Evolutionary conservation across 2,113 vertebrate genomes (phyloP), one percentile per base, ranked within the genome.

Genomic region (Rhizomys pruinosus): DNA sequence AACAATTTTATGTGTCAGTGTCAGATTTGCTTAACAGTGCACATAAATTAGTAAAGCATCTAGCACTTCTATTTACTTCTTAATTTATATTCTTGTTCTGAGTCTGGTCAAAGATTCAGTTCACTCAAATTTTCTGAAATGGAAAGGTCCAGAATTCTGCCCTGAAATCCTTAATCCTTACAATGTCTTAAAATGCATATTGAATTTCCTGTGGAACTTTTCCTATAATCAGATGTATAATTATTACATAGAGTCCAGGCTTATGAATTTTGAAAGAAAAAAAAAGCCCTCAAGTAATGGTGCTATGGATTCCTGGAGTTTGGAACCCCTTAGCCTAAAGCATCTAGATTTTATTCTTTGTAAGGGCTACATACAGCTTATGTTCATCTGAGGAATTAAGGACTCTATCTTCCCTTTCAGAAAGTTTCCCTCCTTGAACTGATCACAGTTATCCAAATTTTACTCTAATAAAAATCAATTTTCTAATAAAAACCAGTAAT

Each of bases 11-110:
- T 88, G 3, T 90, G 29, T 66, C 22, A 66, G 64, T 84, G 11
- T 64, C 17, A 87, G 68, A 89, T 72, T 93, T 92, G 27, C 32
- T 90, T 73, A 84, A 87, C 3, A 80, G 57, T 91, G 12, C 72
- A 25, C 4, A 74, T 22, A 22, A 77, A 64, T 69, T 90, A 66
- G 25, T 71, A 81, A 91, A 23, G 71, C 37, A 32, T 91, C 5
- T 93, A 87, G 39, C 9, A 84, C 17, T 73, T 95, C 17, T 84
- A 80, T 20, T 32, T 25, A 44, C 4, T 81, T 87, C 32, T 92
- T 73, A 93, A 95, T 96, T 80, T 88, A 92, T 73, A 76, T 80
- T 84, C 37, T 80, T 90, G 39, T 85, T 19, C 73, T 84, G 79
- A 84, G 7, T 90, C 17, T 80, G 22, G 22, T 73, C 34, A 92